phyloP scores from a whole-genome alignment of 2,113 vertebrate genomes.

The Microcebus tavaratra region DNA sequence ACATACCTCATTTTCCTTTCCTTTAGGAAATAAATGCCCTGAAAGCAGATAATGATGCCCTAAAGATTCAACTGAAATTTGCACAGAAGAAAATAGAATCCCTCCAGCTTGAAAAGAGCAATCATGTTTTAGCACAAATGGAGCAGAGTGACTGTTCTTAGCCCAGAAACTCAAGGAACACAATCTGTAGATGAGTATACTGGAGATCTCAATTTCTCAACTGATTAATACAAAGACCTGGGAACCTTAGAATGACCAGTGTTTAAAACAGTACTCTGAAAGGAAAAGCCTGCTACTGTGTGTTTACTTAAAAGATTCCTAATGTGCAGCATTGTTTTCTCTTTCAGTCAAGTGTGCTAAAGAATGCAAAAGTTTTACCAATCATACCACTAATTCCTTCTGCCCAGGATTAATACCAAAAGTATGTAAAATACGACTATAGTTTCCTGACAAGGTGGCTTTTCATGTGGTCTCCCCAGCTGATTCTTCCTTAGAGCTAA shows the following conservation, averaged over 20 bases:
- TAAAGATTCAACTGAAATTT: constrained; percentile 92
- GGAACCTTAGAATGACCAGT: background rate
- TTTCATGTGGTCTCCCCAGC: background rate
- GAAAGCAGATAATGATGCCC: constrained; percentile 90
- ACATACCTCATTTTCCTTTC: constrained; percentile 52
- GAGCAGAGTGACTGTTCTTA: constrained; percentile 82
- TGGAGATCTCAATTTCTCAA: constrained; percentile 37
- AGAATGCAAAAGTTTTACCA: background rate
- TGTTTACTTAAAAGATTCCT: background rate
- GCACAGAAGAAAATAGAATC: constrained; percentile 92
- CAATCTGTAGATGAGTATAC: background rate
- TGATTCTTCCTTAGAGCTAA: background rate
- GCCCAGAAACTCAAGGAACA: constrained; percentile 62
- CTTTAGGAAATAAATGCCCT: constrained; percentile 92
- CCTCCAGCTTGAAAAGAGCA: constrained; percentile 86
- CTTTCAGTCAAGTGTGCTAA: constrained; percentile 13
- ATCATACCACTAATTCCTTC: background rate
- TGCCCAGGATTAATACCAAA: background rate
- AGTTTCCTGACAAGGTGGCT: constrained; percentile 17
- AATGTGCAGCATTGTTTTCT: background rate
- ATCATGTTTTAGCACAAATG: constrained; percentile 77
- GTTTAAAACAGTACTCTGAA: constrained; percentile 39
- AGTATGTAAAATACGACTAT: background rate
- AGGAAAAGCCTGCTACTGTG: background rate
- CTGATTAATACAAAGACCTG: constrained; percentile 53